These are phyloP conservation scores for Eilema depressum DNA, from an alignment of 2,888 invertebrate species.

Conservation along the genomic window DNA sequence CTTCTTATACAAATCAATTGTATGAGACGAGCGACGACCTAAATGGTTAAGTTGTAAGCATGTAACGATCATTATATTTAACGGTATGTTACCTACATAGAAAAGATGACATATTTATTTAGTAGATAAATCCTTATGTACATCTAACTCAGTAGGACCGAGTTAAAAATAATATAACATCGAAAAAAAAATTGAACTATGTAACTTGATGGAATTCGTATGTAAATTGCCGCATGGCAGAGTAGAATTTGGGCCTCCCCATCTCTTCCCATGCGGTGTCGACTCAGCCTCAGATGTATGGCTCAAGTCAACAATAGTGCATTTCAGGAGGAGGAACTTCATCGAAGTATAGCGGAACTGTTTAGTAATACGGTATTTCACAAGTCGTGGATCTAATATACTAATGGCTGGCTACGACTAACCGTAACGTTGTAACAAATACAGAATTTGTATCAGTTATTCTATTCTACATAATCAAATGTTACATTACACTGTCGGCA, in stretches of 20 bases:
- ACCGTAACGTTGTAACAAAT: no score
- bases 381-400: neutral
- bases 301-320: no score
- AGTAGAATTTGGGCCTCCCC: no score
- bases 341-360: neutral
- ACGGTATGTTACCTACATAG: slow-evolving; percentile 19
- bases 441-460: slow-evolving; percentile 16
- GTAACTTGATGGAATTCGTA: no score
- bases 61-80: slow-evolving; percentile 28
- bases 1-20: slow-evolving; percentile 29
- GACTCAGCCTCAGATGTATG: no score
- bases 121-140: neutral
- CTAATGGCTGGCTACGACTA: no score
- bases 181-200: no score
- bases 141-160: no score
- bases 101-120: slow-evolving; percentile 2
- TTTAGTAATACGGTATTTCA: neutral
- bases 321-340: no score
- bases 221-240: no score
- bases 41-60: slow-evolving; percentile 24
- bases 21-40: slow-evolving; percentile 30
- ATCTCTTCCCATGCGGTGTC: no score
- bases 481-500: slow-evolving; percentile 41
- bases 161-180: neutral
- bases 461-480: slow-evolving; percentile 21